These are phyloP conservation scores for Pedetes capensis DNA, from an alignment of 2,113 vertebrate species.

Conservation along the genomic window DNA sequence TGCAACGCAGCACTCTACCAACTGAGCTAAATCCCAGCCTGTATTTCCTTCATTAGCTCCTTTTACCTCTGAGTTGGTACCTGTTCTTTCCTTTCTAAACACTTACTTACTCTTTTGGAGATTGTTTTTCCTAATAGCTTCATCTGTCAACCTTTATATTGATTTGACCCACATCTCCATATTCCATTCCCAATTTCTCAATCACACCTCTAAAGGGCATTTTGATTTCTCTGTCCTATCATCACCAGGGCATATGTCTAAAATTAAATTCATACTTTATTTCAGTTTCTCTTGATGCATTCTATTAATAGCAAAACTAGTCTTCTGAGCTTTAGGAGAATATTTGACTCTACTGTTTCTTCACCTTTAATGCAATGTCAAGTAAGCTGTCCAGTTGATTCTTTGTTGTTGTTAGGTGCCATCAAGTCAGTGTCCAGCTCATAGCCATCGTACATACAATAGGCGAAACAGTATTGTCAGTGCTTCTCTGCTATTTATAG, in stretches of 20 bases:
- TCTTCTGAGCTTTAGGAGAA: constrained; percentile 13
- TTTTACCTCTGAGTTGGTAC: neutral
- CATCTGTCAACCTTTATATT: constrained; percentile 3
- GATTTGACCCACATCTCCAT: constrained; percentile 31
- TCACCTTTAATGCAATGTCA: neutral
- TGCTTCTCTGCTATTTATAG: no score
- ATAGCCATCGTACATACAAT: no score
- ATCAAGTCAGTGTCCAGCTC: no score
- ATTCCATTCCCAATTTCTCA: constrained; percentile 29
- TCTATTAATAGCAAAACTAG: constrained; percentile 35
- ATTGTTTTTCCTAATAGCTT: constrained; percentile 21
- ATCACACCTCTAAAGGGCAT: neutral
- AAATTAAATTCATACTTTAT: constrained; percentile 65
- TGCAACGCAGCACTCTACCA: no score
- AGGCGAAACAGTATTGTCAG: no score
- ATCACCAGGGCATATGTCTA: constrained; percentile 29
- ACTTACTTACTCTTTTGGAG: neutral
- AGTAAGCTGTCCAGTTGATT: no score
- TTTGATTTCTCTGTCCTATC: neutral
- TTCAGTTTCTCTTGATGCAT: constrained; percentile 15
- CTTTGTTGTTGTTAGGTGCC: no score
- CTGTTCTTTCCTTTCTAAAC: constrained; percentile 30
- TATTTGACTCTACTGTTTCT: constrained; percentile 22
- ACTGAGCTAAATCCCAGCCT: no score
- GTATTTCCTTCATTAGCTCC: neutral